Evolutionary conservation across 37 sponge, comb jelly and placozoan genomes (phyloP).

Genomic region (Bolinopsis microptera): DNA sequence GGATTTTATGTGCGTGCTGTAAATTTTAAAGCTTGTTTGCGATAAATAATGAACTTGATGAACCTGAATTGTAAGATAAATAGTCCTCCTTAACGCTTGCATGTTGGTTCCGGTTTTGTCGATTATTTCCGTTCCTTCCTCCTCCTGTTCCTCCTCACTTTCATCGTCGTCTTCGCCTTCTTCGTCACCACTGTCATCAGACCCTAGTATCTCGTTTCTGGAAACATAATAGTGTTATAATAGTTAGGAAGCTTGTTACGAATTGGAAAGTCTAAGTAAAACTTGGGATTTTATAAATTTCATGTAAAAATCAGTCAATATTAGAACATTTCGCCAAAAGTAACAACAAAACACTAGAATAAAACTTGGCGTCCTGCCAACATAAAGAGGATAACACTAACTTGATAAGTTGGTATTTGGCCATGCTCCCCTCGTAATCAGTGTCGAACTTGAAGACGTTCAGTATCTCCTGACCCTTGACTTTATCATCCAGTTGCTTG

Average conservation of each 20-base stretch:
- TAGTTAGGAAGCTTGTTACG: not conserved
- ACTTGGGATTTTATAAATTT: not conserved
- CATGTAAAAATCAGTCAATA: no score
- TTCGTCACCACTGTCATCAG: conserved; percentile 60
- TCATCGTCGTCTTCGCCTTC: conserved; percentile 73
- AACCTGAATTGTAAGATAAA: conserved; percentile 88
- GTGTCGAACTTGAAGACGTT: conserved; percentile 91
- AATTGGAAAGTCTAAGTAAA: not conserved
- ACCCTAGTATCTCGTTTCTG: conserved; percentile 75
- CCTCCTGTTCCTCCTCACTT: not conserved
- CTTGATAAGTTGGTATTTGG: conserved; percentile 80
- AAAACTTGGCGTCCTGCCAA: no score
- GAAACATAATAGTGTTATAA: no score
- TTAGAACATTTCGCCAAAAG: no score
- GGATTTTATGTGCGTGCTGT: no score
- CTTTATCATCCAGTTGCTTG: conserved; percentile 80
- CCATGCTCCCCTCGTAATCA: conserved; percentile 82
- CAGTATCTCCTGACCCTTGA: conserved; percentile 74
- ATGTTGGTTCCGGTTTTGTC: conserved; percentile 82
- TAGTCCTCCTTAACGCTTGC: conserved; percentile 78
- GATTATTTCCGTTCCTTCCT: conserved; percentile 71
- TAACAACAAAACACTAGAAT: no score
- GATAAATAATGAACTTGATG: no score
- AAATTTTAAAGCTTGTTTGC: no score
- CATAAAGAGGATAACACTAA: no score